Percentiles rank a stretch among this genome's conserved stretches.
phyloP scores from a whole-genome alignment of 2,797 vertebrate species.

The Poecile montanus region DNA sequence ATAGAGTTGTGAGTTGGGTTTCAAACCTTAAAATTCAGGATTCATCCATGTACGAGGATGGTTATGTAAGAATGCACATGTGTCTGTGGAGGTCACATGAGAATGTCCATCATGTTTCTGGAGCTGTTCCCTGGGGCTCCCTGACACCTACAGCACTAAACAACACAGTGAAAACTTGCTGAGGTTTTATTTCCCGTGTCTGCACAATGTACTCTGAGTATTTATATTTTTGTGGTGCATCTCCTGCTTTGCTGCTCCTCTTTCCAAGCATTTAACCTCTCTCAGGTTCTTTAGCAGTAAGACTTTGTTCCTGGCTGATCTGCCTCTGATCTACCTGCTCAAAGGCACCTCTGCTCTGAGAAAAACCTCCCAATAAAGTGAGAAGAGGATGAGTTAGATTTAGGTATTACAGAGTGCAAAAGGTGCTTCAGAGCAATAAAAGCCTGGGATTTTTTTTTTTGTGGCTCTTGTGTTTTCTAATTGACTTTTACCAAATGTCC shows the following conservation, averaged over 20 bases:
- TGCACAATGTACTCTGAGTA: neutral
- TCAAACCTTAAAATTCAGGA: neutral
- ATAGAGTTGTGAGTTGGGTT: neutral
- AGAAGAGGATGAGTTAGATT: neutral
- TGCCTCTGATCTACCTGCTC: neutral
- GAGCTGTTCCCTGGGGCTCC: neutral
- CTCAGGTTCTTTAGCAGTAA: neutral
- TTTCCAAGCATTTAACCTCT: neutral
- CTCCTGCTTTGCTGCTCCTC: neutral
- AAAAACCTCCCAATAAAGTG: neutral
- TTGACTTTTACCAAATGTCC: neutral
- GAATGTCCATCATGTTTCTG: neutral
- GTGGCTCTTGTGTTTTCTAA: neutral
- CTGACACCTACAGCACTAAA: neutral
- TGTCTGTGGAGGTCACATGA: neutral
- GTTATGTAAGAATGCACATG: neutral
- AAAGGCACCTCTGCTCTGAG: neutral
- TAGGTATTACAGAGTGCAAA: neutral
- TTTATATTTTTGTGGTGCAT: neutral
- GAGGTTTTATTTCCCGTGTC: neutral
- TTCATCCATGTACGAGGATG: accelerated
- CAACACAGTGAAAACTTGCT: neutral
- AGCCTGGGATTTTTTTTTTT: neutral
- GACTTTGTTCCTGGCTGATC: neutral
- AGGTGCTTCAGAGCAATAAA: neutral